Conservation (phyloP, 2,888 invertebrate species). For the Cancer borealis region DNA sequence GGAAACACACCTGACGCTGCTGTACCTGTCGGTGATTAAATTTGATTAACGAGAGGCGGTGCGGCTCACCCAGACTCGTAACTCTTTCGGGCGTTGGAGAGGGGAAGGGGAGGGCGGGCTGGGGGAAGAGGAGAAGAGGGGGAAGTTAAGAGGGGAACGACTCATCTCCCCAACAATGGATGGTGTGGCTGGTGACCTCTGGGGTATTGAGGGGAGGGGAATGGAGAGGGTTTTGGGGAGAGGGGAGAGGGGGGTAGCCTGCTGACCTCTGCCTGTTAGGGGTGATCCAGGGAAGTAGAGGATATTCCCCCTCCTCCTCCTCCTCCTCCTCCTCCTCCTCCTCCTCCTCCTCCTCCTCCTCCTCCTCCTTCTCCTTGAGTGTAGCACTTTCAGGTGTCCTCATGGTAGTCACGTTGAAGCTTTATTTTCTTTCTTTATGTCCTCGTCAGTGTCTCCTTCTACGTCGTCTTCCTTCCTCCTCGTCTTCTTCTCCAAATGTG, state of each 20-base stretch:
- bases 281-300: not conserved
- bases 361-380: not conserved
- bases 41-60: slow-evolving; percentile 9
- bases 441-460: not conserved
- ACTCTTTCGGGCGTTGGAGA: not conserved
- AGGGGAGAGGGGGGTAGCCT: not conserved
- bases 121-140: not conserved
- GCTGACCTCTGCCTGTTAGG: not conserved
- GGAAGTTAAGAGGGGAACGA: not conserved
- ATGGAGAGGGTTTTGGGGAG: not conserved
- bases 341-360: slow-evolving; percentile 22
- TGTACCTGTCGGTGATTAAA: slow-evolving; percentile 24
- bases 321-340: not conserved
- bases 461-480: not conserved
- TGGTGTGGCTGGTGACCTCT: not conserved
- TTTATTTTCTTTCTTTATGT: not conserved
- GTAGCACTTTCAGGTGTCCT: not conserved
- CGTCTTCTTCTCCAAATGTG: not conserved
- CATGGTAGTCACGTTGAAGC: too few species aligned
- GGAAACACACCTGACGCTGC: slow-evolving; percentile 11
- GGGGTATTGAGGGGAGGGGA: not conserved
- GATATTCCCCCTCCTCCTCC: not conserved
- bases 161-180: slow-evolving; percentile 29
- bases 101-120: not conserved
- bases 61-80: slow-evolving; percentile 8